Percentiles rank a stretch among this genome's conserved stretches.
Conservation (phyloP, 2,113 vertebrate species). For the Amblyopsis rosae region DNA sequence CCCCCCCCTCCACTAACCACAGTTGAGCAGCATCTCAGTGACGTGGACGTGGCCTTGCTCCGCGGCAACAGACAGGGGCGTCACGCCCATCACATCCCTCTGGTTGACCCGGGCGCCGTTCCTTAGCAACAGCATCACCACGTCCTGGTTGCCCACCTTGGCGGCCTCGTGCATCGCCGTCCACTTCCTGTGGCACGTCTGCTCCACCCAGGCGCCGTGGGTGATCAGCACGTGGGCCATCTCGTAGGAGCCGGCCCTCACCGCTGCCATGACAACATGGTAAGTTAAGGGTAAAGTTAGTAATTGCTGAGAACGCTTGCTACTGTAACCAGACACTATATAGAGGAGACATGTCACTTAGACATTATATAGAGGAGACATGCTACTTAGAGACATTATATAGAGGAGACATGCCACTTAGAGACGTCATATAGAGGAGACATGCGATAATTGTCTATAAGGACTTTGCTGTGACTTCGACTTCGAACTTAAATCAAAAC, state of each 20-base stretch:
- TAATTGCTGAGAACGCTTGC: too few relatives aligned
- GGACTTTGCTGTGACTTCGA: too few relatives aligned
- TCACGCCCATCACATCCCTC: slow-evolving; percentile 78
- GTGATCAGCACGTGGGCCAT: slow-evolving; percentile 75
- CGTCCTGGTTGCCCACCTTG: slow-evolving; percentile 74
- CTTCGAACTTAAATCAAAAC: too few relatives aligned
- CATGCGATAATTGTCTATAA: too few relatives aligned
- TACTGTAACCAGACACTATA: too few relatives aligned
- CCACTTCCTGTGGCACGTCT: slow-evolving; percentile 77
- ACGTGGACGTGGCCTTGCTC: slow-evolving; percentile 80
- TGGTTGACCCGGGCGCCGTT: slow-evolving; percentile 76
- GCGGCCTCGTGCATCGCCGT: slow-evolving; percentile 86
- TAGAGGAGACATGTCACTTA: too few relatives aligned
- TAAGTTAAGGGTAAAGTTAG: too few relatives aligned
- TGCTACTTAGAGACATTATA: too few relatives aligned
- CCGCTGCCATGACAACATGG: slow-evolving; percentile 62
- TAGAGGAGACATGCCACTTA: too few relatives aligned
- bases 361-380: too few relatives aligned
- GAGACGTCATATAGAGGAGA: too few relatives aligned
- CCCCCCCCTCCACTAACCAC: slow-evolving; percentile 59
- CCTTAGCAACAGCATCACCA: slow-evolving; percentile 79
- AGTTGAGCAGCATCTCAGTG: slow-evolving; percentile 83
- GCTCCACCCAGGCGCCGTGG: slow-evolving; percentile 76
- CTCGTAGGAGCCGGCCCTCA: slow-evolving; percentile 72
- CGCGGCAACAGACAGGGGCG: slow-evolving; percentile 78